These are phyloP conservation scores for Bradynema listronoti DNA, from an alignment of 1,140 invertebrate genomes.

Conservation along the genomic window DNA sequence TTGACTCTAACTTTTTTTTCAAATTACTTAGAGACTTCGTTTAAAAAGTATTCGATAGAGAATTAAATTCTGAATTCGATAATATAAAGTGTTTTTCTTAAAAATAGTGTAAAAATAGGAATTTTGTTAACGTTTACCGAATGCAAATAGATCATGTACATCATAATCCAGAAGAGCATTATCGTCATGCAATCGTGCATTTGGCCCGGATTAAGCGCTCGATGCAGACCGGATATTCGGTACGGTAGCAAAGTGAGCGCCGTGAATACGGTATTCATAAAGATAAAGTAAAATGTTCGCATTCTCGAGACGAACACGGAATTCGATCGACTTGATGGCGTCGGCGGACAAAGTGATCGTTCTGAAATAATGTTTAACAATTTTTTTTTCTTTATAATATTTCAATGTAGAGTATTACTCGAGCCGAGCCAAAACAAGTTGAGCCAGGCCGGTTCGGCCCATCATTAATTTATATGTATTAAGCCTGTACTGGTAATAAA, in stretches of 20 bases:
- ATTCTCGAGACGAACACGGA: slow-evolving; percentile 37
- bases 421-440: too few species aligned
- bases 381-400: too few species aligned
- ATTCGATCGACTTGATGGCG: slow-evolving; percentile 20
- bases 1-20: too few species aligned
- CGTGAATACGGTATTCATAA: slow-evolving; percentile 48
- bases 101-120: too few species aligned
- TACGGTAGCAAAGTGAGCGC: slow-evolving; percentile 44
- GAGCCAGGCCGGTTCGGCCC: too few species aligned
- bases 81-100: too few species aligned
- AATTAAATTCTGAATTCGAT: too few species aligned
- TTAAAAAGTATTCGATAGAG: too few species aligned
- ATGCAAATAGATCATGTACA: slow-evolving; percentile 44
- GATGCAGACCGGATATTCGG: slow-evolving; percentile 24
- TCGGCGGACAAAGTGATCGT: slow-evolving; percentile 26
- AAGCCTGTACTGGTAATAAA: too few species aligned
- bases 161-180: slow-evolving; percentile 43
- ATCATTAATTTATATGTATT: too few species aligned
- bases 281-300: slow-evolving; percentile 48
- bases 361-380: slow-evolving; percentile 13
- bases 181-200: slow-evolving; percentile 36
- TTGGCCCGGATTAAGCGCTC: slow-evolving; percentile 32
- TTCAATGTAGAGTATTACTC: too few species aligned
- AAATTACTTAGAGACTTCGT: too few species aligned
- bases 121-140: slow-evolving; percentile 24